Evolutionary conservation across 1,140 invertebrate genomes (phyloP).

Genomic region (Eriosoma lanigerum): DNA sequence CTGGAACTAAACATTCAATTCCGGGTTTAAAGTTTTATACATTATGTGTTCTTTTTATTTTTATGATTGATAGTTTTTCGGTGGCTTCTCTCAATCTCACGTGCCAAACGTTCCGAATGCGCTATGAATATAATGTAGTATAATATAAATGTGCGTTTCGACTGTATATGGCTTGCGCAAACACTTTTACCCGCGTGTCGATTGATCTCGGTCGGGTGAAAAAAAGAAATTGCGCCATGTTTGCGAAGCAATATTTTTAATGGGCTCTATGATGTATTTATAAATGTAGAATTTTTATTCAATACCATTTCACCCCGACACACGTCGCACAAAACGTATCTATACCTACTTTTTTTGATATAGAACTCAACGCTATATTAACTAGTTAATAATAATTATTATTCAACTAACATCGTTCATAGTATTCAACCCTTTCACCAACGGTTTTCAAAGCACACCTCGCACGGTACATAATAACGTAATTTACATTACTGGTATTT

Average conservation of each 20-base stretch:
- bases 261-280: not conserved
- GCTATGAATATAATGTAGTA: constrained; percentile 40
- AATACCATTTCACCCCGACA: too few species aligned
- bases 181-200: not conserved
- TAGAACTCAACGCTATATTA: too few species aligned
- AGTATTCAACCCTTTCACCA: too few species aligned
- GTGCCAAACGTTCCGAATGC: constrained; percentile 24
- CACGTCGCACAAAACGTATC: too few species aligned
- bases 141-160: too few species aligned
- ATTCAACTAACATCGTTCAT: too few species aligned
- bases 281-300: not conserved
- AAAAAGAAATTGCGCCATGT: not conserved
- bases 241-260: constrained; percentile 21
- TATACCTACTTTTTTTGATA: too few species aligned
- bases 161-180: not conserved
- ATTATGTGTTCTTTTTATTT: not conserved
- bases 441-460: too few species aligned
- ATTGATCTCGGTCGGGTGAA: not conserved
- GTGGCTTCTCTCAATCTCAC: constrained; percentile 36
- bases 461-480: too few species aligned
- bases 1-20: constrained; percentile 3
- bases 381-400: too few species aligned
- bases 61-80: constrained; percentile 48
- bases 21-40: not conserved
- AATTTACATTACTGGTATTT: too few species aligned